Percentiles rank a stretch among this genome's conserved stretches.
Evolutionary conservation across 1,140 invertebrate genomes (phyloP).

Genomic region (Zelostemma sp.): DNA sequence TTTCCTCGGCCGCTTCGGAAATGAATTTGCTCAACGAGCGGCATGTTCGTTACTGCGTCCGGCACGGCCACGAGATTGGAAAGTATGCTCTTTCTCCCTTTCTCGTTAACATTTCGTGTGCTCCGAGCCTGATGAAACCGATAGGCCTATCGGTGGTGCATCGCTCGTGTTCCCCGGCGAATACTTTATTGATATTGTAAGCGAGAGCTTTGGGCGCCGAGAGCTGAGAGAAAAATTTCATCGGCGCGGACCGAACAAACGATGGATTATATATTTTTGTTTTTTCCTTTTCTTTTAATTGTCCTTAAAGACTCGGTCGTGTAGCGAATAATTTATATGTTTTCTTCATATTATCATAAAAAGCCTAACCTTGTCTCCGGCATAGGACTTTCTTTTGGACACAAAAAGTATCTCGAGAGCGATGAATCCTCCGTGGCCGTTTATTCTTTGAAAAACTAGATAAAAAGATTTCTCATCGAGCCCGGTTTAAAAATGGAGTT

Average conservation of each 20-base stretch:
- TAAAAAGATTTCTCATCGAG: no score
- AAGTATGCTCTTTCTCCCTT: constrained; percentile 46
- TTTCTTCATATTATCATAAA: constrained; percentile 43
- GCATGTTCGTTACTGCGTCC: constrained; percentile 45
- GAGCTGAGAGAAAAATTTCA: constrained; percentile 41
- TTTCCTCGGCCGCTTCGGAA: constrained; percentile 50
- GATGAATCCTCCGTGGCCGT: no score
- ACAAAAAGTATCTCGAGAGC: no score
- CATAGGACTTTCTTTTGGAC: no score
- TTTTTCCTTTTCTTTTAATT: constrained; percentile 48
- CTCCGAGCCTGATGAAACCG: constrained; percentile 48
- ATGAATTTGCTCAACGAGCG: constrained; percentile 55
- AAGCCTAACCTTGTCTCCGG: constrained; percentile 43
- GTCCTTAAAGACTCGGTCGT: constrained; percentile 37
- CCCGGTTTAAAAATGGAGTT: no score
- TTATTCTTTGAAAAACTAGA: no score
- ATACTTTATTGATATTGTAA: constrained; percentile 57
- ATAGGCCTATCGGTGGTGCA: constrained; percentile 54
- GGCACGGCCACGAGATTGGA: constrained; percentile 43
- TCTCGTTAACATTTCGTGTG: constrained; percentile 42
- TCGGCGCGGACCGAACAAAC: constrained; percentile 41
- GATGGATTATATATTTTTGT: constrained; percentile 36
- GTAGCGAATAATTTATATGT: constrained; percentile 42
- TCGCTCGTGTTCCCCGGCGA: constrained; percentile 41
- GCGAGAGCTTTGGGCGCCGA: constrained; percentile 49